These are phyloP conservation scores for Pogonomyrmex barbatus DNA, from an alignment of 1,140 invertebrate species.

Conservation along the genomic window DNA sequence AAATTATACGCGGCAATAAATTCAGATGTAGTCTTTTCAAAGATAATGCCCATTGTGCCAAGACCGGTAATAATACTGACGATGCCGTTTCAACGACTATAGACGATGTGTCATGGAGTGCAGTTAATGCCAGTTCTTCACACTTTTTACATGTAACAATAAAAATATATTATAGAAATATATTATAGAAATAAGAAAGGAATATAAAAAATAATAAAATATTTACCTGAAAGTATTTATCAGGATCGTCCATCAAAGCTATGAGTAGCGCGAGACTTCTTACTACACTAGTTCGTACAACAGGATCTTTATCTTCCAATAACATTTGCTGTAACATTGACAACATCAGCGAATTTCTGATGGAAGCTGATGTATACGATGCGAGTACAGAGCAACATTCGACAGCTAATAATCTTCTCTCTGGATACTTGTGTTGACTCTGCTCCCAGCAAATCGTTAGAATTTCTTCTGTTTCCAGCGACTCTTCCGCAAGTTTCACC, in stretches of 20 bases:
- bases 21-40: slow-evolving; percentile 86
- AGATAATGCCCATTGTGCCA: slow-evolving; percentile 89
- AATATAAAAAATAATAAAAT: background rate
- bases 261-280: slow-evolving; percentile 89
- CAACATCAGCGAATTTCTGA: slow-evolving; percentile 90
- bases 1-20: slow-evolving; percentile 81
- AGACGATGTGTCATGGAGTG: slow-evolving; percentile 86
- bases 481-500: slow-evolving; percentile 87
- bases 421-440: slow-evolving; percentile 90
- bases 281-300: slow-evolving; percentile 88
- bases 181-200: background rate
- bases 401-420: slow-evolving; percentile 90
- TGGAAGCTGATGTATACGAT: slow-evolving; percentile 89
- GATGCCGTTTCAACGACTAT: slow-evolving; percentile 85
- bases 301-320: slow-evolving; percentile 90
- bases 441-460: slow-evolving; percentile 93
- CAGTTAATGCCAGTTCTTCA: slow-evolving; percentile 87
- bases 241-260: slow-evolving; percentile 88
- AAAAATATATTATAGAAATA: slow-evolving; percentile 3
- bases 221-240: slow-evolving; percentile 90
- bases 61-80: slow-evolving; percentile 86
- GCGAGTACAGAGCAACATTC: slow-evolving; percentile 91
- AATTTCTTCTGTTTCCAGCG: slow-evolving; percentile 89
- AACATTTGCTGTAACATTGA: slow-evolving; percentile 93
- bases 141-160: slow-evolving; percentile 81